A percentile compares a stretch with the other conserved stretches of the same genome.
Conservation (phyloP, 1,140 invertebrate genomes). For the Stenopsyche tienmushanensis region DNA sequence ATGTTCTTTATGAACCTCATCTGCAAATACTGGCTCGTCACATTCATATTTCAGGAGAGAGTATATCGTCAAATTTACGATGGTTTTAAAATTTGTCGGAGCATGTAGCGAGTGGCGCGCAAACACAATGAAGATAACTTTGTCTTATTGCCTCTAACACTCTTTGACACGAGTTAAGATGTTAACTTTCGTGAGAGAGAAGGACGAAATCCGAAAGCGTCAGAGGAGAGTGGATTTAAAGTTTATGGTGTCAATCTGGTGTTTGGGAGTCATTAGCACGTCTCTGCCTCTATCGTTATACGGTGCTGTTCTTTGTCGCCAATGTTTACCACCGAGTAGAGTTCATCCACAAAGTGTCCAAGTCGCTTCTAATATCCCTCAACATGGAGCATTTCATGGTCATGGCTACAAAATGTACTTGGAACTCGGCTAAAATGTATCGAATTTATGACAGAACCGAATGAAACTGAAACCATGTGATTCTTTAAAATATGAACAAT, state of each 20-base stretch:
- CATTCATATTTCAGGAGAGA: too few relatives aligned
- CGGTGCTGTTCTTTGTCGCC: slow-evolving; percentile 33
- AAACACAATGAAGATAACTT: slow-evolving; percentile 36
- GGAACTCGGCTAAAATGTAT: too few relatives aligned
- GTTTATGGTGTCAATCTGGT: slow-evolving; percentile 39
- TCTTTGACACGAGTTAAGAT: slow-evolving; percentile 35
- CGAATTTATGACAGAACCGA: too few relatives aligned
- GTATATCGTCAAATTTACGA: too few relatives aligned
- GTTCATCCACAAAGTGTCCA: neutral
- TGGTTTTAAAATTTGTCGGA: too few relatives aligned
- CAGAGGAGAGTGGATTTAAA: neutral
- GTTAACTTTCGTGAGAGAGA: slow-evolving; percentile 30
- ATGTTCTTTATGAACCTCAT: too few relatives aligned
- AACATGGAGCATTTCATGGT: neutral
- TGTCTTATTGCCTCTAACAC: slow-evolving; percentile 33
- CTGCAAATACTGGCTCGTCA: too few relatives aligned
- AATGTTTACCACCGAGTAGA: slow-evolving; percentile 25
- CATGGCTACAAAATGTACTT: neutral
- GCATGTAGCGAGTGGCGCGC: too few relatives aligned
- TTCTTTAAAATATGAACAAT: too few relatives aligned
- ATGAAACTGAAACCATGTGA: too few relatives aligned
- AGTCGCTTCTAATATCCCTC: neutral
- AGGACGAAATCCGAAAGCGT: slow-evolving; percentile 6
- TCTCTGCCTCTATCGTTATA: slow-evolving; percentile 25
- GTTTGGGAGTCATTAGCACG: slow-evolving; percentile 40